These are phyloP conservation scores for Urosaurus nigricauda DNA, from an alignment of 2,797 vertebrate genomes.

Conservation along the genomic window DNA sequence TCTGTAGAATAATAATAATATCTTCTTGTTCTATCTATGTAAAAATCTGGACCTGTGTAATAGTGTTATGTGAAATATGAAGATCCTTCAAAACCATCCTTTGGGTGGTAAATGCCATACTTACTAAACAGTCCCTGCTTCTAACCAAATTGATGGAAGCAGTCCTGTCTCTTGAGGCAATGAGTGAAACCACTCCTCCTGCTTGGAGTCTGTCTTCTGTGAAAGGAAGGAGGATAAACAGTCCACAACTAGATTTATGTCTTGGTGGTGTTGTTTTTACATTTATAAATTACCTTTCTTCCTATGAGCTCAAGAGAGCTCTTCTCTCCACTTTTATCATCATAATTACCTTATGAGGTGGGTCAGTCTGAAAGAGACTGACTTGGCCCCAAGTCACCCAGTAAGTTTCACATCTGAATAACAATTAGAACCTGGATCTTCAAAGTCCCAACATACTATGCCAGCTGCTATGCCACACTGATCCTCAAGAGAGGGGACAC, in stretches of 20 bases:
- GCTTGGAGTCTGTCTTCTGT: neutral
- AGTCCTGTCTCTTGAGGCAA: neutral
- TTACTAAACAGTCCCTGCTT: neutral
- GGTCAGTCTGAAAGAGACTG: too few species aligned
- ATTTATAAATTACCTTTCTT: neutral
- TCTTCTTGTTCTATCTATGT: too few species aligned
- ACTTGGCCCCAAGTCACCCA: neutral
- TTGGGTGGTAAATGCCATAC: too few species aligned
- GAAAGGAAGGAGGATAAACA: neutral
- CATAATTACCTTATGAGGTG: too few species aligned
- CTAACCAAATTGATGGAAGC: neutral
- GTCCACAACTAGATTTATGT: neutral
- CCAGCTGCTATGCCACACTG: neutral
- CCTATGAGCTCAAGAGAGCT: neutral
- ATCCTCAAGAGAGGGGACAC: neutral
- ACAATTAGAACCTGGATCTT: neutral
- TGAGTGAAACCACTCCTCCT: neutral
- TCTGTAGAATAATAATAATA: too few species aligned
- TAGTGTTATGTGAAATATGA: too few species aligned
- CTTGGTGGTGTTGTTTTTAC: neutral
- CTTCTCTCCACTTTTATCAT: too few species aligned
- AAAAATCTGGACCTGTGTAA: too few species aligned
- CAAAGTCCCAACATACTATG: neutral
- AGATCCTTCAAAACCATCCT: too few species aligned
- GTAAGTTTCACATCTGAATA: neutral